A percentile compares a stretch with the other conserved stretches of the same genome.
Conservation (phyloP, 2,888 invertebrate species). For the Sussaba pulchella region DNA sequence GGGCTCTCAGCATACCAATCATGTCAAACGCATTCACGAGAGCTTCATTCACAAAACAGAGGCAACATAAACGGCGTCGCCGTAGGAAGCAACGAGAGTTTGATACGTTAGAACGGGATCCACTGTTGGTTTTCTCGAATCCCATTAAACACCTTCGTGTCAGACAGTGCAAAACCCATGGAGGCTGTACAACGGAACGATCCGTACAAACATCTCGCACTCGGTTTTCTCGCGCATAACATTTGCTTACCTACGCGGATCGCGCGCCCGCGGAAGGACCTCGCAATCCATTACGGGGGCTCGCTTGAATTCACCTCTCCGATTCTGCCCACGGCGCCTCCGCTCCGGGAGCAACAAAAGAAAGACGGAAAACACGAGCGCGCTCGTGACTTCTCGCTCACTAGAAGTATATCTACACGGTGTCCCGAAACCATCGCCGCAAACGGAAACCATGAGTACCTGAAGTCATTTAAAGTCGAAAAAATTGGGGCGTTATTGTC, state of each 20-base stretch:
- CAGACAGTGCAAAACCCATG: constrained; percentile 33
- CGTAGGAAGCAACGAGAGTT: constrained; percentile 57
- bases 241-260: constrained; percentile 57
- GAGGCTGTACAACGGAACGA: constrained; percentile 21
- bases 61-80: constrained; percentile 43
- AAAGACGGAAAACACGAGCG: constrained; percentile 7
- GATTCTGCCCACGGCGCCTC: constrained; percentile 66
- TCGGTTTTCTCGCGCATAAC: constrained; percentile 56
- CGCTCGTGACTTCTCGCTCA: constrained; percentile 24
- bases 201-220: constrained; percentile 25
- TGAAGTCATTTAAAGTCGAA: too few relatives aligned
- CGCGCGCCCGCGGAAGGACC: constrained; percentile 61
- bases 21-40: constrained; percentile 29
- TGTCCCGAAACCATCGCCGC: too few relatives aligned
- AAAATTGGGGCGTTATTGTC: too few relatives aligned
- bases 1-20: constrained; percentile 4
- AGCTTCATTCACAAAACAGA: constrained; percentile 62
- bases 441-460: neutral
- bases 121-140: constrained; percentile 31
- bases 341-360: neutral
- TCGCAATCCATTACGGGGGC: constrained; percentile 66
- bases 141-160: constrained; percentile 67
- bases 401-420: neutral
- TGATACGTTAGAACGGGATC: constrained; percentile 39
- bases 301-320: constrained; percentile 67